These are phyloP conservation scores for Remorina albescens DNA, from an alignment of 2,797 vertebrate genomes.

Conservation along the genomic window DNA sequence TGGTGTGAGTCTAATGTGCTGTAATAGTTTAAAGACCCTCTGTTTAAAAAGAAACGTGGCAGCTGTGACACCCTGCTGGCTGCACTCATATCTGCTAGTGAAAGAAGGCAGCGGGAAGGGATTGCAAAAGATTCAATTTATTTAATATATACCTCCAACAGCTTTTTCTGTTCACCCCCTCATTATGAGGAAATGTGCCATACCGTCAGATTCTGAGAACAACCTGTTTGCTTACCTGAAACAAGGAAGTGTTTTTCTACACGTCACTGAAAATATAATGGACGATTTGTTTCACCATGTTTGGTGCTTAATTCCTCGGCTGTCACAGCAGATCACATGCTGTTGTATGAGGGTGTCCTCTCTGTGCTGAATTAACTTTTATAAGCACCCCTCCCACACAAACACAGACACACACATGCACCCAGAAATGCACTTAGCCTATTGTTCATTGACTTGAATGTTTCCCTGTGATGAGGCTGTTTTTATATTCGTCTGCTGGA, in stretches of 20 bases:
- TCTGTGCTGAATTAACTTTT: conserved; percentile 10
- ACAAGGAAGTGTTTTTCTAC: not conserved
- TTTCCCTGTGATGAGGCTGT: not conserved
- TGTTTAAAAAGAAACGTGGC: conserved; percentile 6
- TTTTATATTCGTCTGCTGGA: not conserved
- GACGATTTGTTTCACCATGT: conserved; percentile 1
- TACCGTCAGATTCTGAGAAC: conserved; percentile 8
- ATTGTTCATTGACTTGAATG: not conserved
- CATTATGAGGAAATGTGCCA: conserved; percentile 14
- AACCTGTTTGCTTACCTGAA: not conserved
- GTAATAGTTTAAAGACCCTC: conserved; percentile 7
- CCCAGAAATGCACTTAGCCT: not conserved
- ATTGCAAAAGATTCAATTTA: conserved; percentile 14
- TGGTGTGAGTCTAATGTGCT: conserved; percentile 21
- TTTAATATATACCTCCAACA: conserved; percentile 29
- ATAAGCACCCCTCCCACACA: not conserved
- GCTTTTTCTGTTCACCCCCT: conserved; percentile 34
- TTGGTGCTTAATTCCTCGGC: not conserved
- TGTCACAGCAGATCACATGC: conserved; percentile 6
- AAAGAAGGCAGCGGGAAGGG: conserved; percentile 22
- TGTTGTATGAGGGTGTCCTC: not conserved
- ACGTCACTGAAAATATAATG: not conserved
- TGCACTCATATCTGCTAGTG: conserved; percentile 12
- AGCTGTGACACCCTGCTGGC: conserved; percentile 22
- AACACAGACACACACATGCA: not conserved